A percentile compares a stretch with the other conserved stretches of the same genome.
Evolutionary conservation across 2,797 vertebrate genomes (phyloP).

Genomic region (Graptemys geographica): DNA sequence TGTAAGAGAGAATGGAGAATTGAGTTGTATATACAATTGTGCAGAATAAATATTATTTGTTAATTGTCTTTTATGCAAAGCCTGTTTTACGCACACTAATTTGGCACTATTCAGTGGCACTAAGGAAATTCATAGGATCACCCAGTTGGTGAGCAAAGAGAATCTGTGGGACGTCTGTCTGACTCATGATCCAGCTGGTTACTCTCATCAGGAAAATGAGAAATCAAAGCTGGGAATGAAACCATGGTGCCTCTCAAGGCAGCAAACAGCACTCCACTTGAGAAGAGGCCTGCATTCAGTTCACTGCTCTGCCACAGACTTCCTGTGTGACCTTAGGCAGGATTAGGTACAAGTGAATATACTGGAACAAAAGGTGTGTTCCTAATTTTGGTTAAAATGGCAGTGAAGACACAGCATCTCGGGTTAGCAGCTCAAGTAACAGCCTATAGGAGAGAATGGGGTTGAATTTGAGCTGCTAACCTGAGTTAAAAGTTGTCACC

Average conservation of each 20-base stretch:
- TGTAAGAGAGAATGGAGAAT: neutral
- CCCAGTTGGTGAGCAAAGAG: neutral
- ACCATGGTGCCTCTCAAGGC: neutral
- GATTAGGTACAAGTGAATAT: neutral
- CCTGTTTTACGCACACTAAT: neutral
- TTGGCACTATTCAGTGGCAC: neutral
- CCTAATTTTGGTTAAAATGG: neutral
- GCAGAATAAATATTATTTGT: neutral
- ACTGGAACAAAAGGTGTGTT: neutral
- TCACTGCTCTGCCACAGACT: neutral
- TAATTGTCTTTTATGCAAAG: too few relatives aligned
- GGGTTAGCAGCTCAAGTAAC: neutral
- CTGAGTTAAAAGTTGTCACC: neutral
- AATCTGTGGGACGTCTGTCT: neutral
- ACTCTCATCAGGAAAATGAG: neutral
- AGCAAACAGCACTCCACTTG: neutral
- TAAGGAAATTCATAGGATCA: neutral
- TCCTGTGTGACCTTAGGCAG: neutral
- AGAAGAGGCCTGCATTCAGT: neutral
- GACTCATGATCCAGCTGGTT: neutral
- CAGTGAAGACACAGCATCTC: neutral
- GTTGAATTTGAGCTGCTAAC: neutral
- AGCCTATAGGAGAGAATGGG: neutral
- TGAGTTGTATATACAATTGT: neutral
- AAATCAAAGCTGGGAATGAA: neutral